Evolutionary conservation across 92 coral and sea anemone genomes (phyloP), one percentile per base, ranked within the genome.

Genomic region (Porites rus): DNA sequence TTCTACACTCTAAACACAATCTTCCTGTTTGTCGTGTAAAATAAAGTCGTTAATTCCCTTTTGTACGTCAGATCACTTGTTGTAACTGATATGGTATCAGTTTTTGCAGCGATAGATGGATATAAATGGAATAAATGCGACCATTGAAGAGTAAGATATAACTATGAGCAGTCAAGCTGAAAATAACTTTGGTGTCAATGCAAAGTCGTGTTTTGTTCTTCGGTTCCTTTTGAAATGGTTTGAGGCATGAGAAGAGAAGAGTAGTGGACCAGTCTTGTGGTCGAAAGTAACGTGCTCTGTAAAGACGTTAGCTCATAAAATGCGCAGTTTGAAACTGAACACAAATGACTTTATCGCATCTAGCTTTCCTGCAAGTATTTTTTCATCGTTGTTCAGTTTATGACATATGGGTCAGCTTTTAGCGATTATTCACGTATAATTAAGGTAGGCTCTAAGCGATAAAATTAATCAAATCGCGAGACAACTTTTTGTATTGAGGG

Each of bases 181-280:
- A 83, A 83, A 83, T 83, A 75, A 74, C 74, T 83, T 83, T 83
- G 87, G 87, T 46, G 74, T 72, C 63, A 72, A 74, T 73, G 79
- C 87, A 72, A 70, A 79, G 76, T 16, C 52, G 10, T 73, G 21
- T 51, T 74, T 83, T 83, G 78, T 83, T 19, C 50, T 46, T 83
- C 87, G 87, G 87, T 65, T 3, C 79, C 72, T 73, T 83, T 83
- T 83, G 87, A 73, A 51, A 83, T 64, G 10, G 54, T 46, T 59
- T 81, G 51, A 59, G 21, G 70, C 17, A 20, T 25, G 8, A 62
- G 61, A 10, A 66, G 75, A 51, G 19, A 43, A 65, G 50, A 66
- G 14, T 52, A 4, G 38, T 66, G 24, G 86, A 38, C 13, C 65
- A n/a, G 17, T 22, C 52, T 58, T 7, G 18, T 50, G 17, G 65